Evolutionary conservation across 2,797 vertebrate genomes (phyloP).

Genomic region (Masticophis lateralis): DNA sequence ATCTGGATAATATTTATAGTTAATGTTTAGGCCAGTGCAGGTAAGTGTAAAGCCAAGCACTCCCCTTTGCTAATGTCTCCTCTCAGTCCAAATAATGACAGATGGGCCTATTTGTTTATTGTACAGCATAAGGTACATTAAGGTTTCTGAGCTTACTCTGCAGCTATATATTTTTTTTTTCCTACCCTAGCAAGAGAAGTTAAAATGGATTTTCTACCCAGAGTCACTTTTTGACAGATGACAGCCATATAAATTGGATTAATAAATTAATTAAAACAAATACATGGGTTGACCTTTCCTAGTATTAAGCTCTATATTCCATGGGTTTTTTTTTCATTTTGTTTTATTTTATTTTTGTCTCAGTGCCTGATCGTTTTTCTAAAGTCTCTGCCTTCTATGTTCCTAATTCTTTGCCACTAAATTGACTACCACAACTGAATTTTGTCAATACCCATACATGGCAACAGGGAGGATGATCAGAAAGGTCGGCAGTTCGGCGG

Average conservation of each 20-base stretch:
- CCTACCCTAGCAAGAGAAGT: neutral
- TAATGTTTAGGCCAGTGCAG: neutral
- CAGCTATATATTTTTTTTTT: neutral
- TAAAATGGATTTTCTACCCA: neutral
- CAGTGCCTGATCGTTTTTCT: neutral
- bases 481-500: too few species aligned
- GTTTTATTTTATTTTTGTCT: neutral
- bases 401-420: neutral
- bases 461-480: neutral
- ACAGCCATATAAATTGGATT: neutral
- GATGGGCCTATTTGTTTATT: neutral
- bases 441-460: neutral
- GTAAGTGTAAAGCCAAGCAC: neutral
- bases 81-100: neutral
- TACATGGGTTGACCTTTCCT: neutral
- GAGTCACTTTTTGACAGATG: neutral
- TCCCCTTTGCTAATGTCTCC: neutral
- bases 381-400: neutral
- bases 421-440: too few species aligned
- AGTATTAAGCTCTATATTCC: neutral
- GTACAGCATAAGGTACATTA: neutral
- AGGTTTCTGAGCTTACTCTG: neutral
- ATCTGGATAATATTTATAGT: neutral
- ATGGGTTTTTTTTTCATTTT: neutral
- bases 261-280: neutral